Evolutionary conservation across 2,113 vertebrate genomes (phyloP).

Genomic region (Nestor notabilis): DNA sequence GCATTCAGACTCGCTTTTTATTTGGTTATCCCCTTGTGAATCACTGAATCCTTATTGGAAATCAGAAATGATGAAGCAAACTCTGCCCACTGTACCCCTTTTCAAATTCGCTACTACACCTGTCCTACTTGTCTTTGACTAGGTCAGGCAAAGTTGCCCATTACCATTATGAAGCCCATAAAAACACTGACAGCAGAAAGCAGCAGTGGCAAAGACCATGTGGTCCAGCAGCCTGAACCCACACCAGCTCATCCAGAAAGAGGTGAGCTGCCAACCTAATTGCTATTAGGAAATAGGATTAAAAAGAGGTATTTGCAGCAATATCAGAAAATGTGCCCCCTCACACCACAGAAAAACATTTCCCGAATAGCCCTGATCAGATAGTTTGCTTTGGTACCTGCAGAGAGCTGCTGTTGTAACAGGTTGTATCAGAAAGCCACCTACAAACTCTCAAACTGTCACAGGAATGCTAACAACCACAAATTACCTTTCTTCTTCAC

Average conservation of each 20-base stretch:
- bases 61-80: neutral
- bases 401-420: neutral
- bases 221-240: neutral
- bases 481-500: neutral
- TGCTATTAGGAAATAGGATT: neutral
- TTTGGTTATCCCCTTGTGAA: neutral
- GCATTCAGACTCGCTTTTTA: neutral
- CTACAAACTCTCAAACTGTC: neutral
- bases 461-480: neutral
- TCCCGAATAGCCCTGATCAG: neutral
- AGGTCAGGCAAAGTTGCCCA: neutral
- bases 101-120: neutral
- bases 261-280: neutral
- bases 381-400: neutral
- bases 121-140: neutral
- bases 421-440: neutral
- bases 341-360: neutral
- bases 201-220: neutral
- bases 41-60: neutral
- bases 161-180: neutral
- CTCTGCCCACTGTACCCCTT: neutral
- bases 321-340: neutral
- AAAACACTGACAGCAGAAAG: neutral
- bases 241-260: neutral
- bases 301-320: neutral